These are phyloP conservation scores for Sciaenops ocellatus DNA, from an alignment of 2,797 vertebrate genomes.

Conservation along the genomic window DNA sequence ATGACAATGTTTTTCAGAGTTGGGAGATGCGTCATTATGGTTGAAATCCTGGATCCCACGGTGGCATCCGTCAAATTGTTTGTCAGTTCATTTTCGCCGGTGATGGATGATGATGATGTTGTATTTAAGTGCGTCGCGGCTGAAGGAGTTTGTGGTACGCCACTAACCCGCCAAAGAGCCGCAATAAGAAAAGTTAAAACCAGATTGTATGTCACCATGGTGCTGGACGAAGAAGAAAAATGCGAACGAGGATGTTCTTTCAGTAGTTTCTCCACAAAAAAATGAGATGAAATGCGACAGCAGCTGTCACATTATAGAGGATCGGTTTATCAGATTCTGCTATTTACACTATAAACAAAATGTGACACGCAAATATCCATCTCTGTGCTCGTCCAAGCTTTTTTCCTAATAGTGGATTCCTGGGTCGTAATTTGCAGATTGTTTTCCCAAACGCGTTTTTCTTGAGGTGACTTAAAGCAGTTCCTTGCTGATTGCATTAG, in stretches of 20 bases:
- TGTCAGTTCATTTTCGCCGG: slow-evolving; percentile 30
- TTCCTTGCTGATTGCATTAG: slow-evolving; percentile 65
- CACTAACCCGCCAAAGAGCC: slow-evolving; percentile 64
- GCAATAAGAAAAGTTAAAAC: slow-evolving; percentile 66
- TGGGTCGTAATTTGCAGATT: slow-evolving; percentile 13
- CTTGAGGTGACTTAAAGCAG: slow-evolving; percentile 35
- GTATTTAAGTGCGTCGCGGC: slow-evolving; percentile 73
- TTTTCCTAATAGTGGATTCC: not conserved
- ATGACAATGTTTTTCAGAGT: slow-evolving; percentile 91
- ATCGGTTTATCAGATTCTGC: slow-evolving; percentile 26
- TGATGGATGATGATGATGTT: slow-evolving; percentile 60
- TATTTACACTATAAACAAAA: slow-evolving; percentile 32
- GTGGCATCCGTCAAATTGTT: slow-evolving; percentile 73
- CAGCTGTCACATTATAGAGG: slow-evolving; percentile 70
- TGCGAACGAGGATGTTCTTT: not conserved
- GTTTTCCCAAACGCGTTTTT: slow-evolving; percentile 34
- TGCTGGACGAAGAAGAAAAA: slow-evolving; percentile 27
- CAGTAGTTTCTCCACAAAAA: slow-evolving; percentile 2
- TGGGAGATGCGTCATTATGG: slow-evolving; percentile 89
- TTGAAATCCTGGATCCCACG: slow-evolving; percentile 84
- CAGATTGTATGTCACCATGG: slow-evolving; percentile 62
- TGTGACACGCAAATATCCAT: slow-evolving; percentile 49
- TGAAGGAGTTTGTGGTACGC: slow-evolving; percentile 62
- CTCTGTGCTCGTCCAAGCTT: slow-evolving; percentile 15
- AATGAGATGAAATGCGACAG: slow-evolving; percentile 45